These are phyloP conservation scores for Eretmocerus hayati DNA, from an alignment of 2,888 invertebrate genomes.

Conservation along the genomic window DNA sequence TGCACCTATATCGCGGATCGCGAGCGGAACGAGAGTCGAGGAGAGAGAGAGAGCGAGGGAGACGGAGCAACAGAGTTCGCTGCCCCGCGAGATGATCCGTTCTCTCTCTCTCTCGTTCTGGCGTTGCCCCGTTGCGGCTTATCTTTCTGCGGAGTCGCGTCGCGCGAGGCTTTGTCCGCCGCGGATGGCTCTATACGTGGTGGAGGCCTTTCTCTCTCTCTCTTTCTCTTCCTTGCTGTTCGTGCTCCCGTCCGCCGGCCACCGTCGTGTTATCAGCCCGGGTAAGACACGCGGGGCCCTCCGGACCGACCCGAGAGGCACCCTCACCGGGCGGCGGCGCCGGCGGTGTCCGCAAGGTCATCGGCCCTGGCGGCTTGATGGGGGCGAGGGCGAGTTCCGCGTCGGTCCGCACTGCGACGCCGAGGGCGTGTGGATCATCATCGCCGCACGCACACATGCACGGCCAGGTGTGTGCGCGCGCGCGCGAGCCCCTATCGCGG, in stretches of 20 bases:
- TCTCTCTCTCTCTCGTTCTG: background rate
- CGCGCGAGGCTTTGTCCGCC: too few species aligned
- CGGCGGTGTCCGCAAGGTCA: background rate
- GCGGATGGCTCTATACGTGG: background rate
- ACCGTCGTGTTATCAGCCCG: too few species aligned
- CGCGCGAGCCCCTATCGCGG: background rate
- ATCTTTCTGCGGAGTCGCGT: too few species aligned
- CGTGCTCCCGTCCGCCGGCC: background rate
- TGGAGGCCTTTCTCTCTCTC: background rate
- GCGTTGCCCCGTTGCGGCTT: background rate
- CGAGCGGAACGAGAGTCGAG: too few species aligned
- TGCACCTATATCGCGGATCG: too few species aligned
- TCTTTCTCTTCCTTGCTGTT: background rate
- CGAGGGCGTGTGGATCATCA: background rate
- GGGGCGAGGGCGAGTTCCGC: background rate
- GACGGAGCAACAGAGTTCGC: too few species aligned
- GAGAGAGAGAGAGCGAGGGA: too few species aligned
- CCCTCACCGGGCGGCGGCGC: too few species aligned
- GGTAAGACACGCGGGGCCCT: too few species aligned
- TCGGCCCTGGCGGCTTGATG: background rate
- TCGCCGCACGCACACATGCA: background rate
- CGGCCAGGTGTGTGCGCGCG: too few species aligned
- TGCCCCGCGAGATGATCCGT: too few species aligned
- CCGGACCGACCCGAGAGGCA: too few species aligned
- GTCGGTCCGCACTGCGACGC: background rate